These are phyloP conservation scores for Indri indri DNA, from an alignment of 2,113 vertebrate species.

Conservation along the genomic window DNA sequence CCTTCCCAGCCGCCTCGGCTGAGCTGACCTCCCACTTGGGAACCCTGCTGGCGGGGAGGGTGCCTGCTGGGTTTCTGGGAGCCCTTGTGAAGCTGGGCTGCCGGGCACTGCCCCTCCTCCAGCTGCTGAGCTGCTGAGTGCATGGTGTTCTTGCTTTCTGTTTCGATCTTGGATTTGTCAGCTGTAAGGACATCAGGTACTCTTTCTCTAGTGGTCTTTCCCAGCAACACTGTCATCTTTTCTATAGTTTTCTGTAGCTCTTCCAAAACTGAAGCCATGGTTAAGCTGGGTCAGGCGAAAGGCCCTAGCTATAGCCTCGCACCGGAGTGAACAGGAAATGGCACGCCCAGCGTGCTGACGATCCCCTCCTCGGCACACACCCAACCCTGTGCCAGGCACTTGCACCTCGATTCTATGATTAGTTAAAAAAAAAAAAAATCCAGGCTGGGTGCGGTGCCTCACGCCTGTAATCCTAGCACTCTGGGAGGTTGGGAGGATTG, in stretches of 20 bases:
- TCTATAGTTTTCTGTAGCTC: constrained; percentile 89
- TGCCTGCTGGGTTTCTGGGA: no score
- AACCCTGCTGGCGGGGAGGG: no score
- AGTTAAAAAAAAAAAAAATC: background rate
- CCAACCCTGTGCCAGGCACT: background rate
- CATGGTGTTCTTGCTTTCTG: constrained; percentile 86
- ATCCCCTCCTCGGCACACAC: no score
- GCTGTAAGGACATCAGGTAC: constrained; percentile 86
- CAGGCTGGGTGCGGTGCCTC: no score
- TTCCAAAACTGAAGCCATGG: background rate
- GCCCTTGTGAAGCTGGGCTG: no score
- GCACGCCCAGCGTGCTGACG: background rate
- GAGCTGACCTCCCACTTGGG: no score
- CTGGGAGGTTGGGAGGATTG: background rate
- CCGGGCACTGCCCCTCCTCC: no score
- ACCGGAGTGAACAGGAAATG: background rate
- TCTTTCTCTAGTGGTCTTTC: constrained; percentile 86
- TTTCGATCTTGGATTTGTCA: constrained; percentile 90
- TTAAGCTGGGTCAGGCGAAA: background rate
- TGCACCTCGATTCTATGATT: background rate
- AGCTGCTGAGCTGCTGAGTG: no score
- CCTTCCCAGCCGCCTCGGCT: no score
- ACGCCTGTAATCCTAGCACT: background rate
- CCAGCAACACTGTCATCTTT: constrained; percentile 86
- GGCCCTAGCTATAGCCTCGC: background rate